Evolutionary conservation across 2,113 vertebrate species (phyloP).

Genomic region (Zeus faber): DNA sequence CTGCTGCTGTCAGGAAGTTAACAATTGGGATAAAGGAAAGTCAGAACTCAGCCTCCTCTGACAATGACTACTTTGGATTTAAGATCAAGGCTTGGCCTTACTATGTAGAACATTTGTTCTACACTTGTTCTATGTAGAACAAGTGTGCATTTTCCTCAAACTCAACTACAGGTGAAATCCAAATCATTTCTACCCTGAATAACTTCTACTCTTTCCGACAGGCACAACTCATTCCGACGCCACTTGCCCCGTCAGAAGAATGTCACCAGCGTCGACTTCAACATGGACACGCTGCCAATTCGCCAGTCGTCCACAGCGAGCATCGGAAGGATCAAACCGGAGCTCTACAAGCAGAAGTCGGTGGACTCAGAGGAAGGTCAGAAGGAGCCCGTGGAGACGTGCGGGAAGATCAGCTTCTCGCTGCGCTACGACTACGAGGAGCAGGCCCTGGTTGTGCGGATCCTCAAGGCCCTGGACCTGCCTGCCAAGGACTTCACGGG

Average conservation of each 20-base stretch:
- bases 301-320: conserved; percentile 88
- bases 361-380: conserved; percentile 89
- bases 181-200: conserved; percentile 10
- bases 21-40: neutral
- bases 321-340: conserved; percentile 95
- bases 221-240: conserved; percentile 96
- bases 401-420: conserved; percentile 94
- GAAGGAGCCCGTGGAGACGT: conserved; percentile 83
- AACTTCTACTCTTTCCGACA: conserved; percentile 61
- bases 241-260: conserved; percentile 96
- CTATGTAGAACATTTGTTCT: too few relatives aligned
- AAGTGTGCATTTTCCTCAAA: neutral
- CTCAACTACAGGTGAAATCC: neutral
- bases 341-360: conserved; percentile 97
- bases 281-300: conserved; percentile 84
- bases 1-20: too few relatives aligned
- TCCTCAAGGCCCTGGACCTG: conserved; percentile 93
- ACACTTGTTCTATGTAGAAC: too few relatives aligned
- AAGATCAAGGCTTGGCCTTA: too few relatives aligned
- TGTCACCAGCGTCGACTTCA: conserved; percentile 92
- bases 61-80: too few relatives aligned
- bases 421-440: conserved; percentile 93
- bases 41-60: neutral
- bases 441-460: conserved; percentile 87
- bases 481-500: conserved; percentile 95